phyloP scores from a whole-genome alignment of 2,888 invertebrate species.

The Diarsia mendica region DNA sequence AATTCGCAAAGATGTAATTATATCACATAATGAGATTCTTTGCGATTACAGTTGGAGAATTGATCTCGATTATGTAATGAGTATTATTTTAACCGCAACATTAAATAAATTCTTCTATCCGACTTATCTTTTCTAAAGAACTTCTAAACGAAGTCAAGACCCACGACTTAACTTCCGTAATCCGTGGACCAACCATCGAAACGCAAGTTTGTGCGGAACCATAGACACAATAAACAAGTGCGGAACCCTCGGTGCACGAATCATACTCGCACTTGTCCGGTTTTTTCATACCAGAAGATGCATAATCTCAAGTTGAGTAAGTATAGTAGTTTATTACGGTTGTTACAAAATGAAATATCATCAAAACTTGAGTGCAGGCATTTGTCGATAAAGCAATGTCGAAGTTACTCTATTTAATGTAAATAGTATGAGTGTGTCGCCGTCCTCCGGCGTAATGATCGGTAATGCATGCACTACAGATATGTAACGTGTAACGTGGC shows the following conservation, averaged over 20 bases:
- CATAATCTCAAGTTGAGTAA: too few relatives aligned
- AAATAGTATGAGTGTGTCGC: background rate
- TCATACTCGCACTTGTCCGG: background rate
- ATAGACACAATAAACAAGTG: too few relatives aligned
- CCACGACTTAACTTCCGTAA: background rate
- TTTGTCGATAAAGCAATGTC: background rate
- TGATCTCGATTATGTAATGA: background rate
- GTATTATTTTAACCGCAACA: background rate
- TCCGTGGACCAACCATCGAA: background rate
- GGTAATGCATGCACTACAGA: constrained; percentile 31
- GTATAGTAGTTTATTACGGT: background rate
- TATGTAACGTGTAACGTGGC: constrained; percentile 13
- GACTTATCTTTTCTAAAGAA: background rate
- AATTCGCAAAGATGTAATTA: too few relatives aligned
- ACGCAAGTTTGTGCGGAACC: background rate
- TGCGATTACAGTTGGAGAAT: background rate
- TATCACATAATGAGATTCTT: background rate
- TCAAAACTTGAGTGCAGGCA: background rate
- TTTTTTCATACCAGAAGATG: background rate
- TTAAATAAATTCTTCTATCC: background rate
- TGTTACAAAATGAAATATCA: background rate
- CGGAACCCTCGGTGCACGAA: background rate
- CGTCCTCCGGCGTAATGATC: constrained; percentile 17
- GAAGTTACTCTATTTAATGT: background rate
- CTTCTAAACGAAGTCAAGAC: background rate